These are phyloP conservation scores for Heterochromis multidens DNA, from an alignment of 2,113 vertebrate genomes.

Conservation along the genomic window DNA sequence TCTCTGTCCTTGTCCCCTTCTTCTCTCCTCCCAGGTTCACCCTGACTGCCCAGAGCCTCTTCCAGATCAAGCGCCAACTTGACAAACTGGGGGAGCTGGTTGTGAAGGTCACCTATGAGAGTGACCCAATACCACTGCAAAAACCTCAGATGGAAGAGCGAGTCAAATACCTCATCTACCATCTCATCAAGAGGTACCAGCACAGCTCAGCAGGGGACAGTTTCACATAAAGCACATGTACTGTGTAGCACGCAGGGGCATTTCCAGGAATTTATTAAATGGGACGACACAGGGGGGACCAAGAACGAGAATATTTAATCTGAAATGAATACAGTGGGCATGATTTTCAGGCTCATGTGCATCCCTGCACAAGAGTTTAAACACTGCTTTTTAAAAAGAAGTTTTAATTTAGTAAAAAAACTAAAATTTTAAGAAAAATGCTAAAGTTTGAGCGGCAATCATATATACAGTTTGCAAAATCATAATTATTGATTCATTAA, in stretches of 20 bases:
- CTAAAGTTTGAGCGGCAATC: background rate
- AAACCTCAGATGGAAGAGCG: slow-evolving; percentile 87
- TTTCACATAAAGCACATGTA: no score
- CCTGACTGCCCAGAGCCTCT: slow-evolving; percentile 89
- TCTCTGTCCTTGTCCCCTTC: background rate
- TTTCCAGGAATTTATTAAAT: background rate
- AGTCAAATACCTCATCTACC: slow-evolving; percentile 88
- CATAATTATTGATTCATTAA: background rate
- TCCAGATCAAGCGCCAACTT: slow-evolving; percentile 91
- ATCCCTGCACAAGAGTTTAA: background rate
- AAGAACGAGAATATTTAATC: accelerated
- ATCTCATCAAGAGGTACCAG: slow-evolving; percentile 89
- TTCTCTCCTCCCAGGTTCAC: slow-evolving; percentile 82
- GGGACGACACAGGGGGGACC: background rate
- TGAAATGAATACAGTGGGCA: background rate
- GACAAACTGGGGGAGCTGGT: slow-evolving; percentile 93
- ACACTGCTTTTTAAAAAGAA: background rate
- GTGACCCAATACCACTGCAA: slow-evolving; percentile 89
- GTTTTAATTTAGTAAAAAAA: background rate
- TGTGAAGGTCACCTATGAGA: slow-evolving; percentile 90
- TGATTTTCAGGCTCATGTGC: no score
- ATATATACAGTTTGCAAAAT: background rate
- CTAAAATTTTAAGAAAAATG: background rate
- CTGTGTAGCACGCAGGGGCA: background rate
- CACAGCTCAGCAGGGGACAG: background rate